Evolutionary conservation across 2,797 vertebrate genomes (phyloP).

Genomic region (Halcyon leucocephala): DNA sequence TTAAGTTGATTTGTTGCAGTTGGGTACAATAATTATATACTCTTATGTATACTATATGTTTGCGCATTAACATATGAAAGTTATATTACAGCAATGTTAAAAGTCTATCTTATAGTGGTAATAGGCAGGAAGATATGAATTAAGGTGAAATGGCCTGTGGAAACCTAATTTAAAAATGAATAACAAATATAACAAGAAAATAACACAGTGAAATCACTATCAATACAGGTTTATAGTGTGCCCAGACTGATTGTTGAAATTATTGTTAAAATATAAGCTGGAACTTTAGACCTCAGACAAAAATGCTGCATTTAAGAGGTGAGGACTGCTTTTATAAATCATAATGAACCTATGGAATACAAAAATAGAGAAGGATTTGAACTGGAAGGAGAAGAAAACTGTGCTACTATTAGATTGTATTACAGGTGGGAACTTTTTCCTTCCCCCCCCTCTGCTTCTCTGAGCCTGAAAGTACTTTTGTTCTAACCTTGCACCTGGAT

Average conservation of each 20-base stretch:
- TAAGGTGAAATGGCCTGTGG: neutral
- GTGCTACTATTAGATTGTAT: neutral
- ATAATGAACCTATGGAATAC: neutral
- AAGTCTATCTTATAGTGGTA: neutral
- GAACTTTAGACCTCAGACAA: neutral
- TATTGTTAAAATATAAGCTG: neutral
- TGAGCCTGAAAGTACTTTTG: constrained; percentile 50
- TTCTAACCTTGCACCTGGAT: constrained; percentile 73
- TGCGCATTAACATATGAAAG: constrained; percentile 9
- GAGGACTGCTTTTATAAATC: neutral
- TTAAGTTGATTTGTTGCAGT: constrained; percentile 67
- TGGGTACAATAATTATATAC: constrained; percentile 58
- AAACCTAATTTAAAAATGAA: neutral
- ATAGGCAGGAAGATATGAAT: neutral
- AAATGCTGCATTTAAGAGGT: neutral
- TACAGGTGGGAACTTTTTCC: neutral
- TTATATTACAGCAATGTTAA: neutral
- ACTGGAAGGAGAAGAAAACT: neutral
- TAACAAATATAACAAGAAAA: neutral
- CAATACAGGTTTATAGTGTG: neutral
- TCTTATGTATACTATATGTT: neutral
- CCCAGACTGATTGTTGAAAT: neutral
- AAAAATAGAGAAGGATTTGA: neutral
- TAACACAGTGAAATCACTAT: neutral
- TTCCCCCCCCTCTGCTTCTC: neutral